These are phyloP conservation scores for Aethina tumida DNA, from an alignment of 1,140 invertebrate genomes.

Conservation along the genomic window DNA sequence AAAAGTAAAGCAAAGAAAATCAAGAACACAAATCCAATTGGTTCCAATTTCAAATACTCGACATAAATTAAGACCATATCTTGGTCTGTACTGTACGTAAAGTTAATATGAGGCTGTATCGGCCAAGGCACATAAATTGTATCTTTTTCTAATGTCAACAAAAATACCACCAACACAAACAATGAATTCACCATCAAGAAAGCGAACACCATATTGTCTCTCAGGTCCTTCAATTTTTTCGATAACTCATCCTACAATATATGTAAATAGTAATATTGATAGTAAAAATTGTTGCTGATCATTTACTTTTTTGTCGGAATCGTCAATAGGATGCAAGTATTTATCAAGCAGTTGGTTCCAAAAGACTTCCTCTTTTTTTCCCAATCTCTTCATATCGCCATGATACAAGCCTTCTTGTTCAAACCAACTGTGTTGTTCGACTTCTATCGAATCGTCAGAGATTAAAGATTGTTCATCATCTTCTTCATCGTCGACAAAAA, in stretches of 20 bases:
- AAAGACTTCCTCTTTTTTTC: conserved; percentile 53
- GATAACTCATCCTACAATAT: conserved; percentile 44
- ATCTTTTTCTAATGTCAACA: conserved; percentile 69
- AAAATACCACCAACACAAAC: conserved; percentile 69
- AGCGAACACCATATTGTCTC: conserved; percentile 63
- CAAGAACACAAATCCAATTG: conserved; percentile 67
- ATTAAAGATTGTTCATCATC: conserved; percentile 6
- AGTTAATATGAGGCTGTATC: conserved; percentile 52
- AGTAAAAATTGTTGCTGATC: neutral
- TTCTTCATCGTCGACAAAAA: conserved; percentile 2
- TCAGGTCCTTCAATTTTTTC: conserved; percentile 50
- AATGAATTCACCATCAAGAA: conserved; percentile 79
- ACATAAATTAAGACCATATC: conserved; percentile 24
- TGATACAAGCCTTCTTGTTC: conserved; percentile 53
- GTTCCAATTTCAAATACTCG: conserved; percentile 55
- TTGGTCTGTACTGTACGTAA: conserved; percentile 44
- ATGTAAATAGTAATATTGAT: neutral
- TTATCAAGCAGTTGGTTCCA: conserved; percentile 63
- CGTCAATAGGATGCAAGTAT: conserved; percentile 61
- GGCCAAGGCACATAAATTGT: conserved; percentile 61
- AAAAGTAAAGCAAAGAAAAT: conserved; percentile 62
- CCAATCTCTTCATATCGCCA: conserved; percentile 50
- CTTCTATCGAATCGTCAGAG: conserved; percentile 15
- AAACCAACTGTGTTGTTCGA: conserved; percentile 46
- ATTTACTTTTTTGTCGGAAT: conserved; percentile 37